phyloP scores from a whole-genome alignment of 2,113 vertebrate genomes.

The Rhabdornis inornatus region DNA sequence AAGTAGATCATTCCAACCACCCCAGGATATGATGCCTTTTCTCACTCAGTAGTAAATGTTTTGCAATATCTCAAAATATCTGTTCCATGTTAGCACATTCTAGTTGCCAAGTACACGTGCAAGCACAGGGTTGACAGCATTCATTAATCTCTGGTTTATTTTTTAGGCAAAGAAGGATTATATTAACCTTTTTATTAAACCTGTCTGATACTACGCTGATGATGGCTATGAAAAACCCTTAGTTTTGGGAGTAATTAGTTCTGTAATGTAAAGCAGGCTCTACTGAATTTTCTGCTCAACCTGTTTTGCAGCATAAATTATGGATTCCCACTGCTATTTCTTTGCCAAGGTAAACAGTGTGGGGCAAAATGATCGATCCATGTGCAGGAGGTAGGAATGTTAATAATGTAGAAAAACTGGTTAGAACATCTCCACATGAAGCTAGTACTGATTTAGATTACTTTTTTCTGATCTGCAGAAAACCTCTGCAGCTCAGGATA shows the following conservation, averaged over 20 bases:
- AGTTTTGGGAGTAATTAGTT: background rate
- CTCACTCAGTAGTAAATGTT: background rate
- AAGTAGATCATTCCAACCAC: background rate
- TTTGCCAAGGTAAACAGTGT: background rate
- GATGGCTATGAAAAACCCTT: background rate
- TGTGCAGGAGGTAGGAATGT: background rate
- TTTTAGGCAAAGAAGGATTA: background rate
- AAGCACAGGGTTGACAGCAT: background rate
- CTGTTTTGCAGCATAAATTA: background rate
- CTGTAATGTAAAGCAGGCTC: background rate
- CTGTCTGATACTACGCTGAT: background rate
- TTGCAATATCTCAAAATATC: background rate
- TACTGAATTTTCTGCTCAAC: background rate
- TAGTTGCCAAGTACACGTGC: background rate
- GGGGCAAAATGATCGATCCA: background rate
- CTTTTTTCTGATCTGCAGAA: no score
- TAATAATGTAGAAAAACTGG: background rate
- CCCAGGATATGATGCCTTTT: background rate
- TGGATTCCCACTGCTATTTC: background rate
- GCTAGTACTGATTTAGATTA: background rate
- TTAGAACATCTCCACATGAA: background rate
- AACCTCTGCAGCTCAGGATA: background rate
- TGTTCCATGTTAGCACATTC: background rate
- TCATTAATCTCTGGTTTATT: background rate
- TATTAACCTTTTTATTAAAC: background rate